Evolutionary conservation across 2,797 vertebrate genomes (phyloP), one percentile per base, ranked within the genome.

Genomic region (Lemur catta): DNA sequence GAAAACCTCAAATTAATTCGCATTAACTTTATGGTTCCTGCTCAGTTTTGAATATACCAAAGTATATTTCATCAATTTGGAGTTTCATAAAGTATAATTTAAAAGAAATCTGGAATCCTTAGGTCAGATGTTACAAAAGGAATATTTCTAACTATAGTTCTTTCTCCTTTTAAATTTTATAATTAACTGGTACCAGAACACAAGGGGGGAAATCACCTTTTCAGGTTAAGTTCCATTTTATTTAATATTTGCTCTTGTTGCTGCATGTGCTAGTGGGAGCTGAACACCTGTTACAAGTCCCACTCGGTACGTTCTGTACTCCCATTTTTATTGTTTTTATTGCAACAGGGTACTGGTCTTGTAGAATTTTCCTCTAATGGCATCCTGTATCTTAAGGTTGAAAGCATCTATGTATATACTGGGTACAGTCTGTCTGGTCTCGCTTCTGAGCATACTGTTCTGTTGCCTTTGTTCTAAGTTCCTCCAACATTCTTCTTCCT

Each of bases 1-100:
- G 79, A 86, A 95, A 74, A 72, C 24, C 22, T 48, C 41, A 55
- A 4, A 65, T 57, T 93, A 63, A 89, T 93, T 85, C 41, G 20
- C 74, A 81, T 55, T 89, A 69, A 89, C 59, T 52, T 75, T 79
- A n/a, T 65, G 46, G 15, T 84, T 69, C 46, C 30, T 80, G 22
- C n/a, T 67, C 20, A 24, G 28, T 82, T 91, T 89, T 61, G 5
- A 86, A 59, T 86, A 24, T 43, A 78, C 43, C 61, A 52, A 41
- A 61, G 35, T 80, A 4, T 63, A 59, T 48, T 79, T 76, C 35
- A 79, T 94, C 84, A 90, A n/a, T 43, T 94, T 81, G 7, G 22
- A 72, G 52, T 80, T 65, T 84, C 24, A 38, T 50, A 35, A 38
- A 28, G 4, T 79, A n/a, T 46, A 67, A 90, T 79, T 55, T 79